Conservation (phyloP, 2,113 vertebrate genomes). For the Suricata suricatta region DNA sequence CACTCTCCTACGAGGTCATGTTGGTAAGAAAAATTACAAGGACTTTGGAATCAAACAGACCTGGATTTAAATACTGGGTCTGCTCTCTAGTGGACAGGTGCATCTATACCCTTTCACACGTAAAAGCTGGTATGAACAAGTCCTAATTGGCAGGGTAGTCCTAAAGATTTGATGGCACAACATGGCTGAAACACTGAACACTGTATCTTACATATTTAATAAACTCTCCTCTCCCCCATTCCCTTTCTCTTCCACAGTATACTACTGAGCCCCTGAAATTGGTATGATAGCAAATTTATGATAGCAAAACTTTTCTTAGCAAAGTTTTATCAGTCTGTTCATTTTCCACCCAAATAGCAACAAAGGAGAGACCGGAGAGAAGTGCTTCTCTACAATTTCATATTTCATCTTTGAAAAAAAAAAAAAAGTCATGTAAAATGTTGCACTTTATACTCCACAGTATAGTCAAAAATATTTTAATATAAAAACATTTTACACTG, state of each 20-base stretch:
- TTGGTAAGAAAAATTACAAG: neutral
- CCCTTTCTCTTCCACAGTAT: neutral
- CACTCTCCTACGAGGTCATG: neutral
- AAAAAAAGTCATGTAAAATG: neutral
- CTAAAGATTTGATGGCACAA: neutral
- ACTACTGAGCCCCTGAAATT: neutral
- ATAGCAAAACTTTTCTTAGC: neutral
- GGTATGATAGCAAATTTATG: neutral
- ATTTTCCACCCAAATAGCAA: conserved; percentile 2
- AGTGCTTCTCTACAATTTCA: neutral
- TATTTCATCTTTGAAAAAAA: neutral
- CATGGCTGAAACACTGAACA: neutral
- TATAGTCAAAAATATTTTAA: neutral
- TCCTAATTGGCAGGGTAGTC: neutral
- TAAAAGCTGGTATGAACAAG: neutral
- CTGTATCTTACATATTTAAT: neutral
- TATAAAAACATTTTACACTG: neutral
- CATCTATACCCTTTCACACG: neutral
- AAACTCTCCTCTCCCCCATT: neutral
- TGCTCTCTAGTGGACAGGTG: neutral
- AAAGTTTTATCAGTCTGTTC: neutral
- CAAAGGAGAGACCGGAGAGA: neutral
- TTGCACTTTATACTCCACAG: neutral
- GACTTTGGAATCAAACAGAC: neutral
- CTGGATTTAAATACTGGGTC: neutral